Evolutionary conservation across 1,140 invertebrate genomes (phyloP).

Genomic region (Uloborus diversus): DNA sequence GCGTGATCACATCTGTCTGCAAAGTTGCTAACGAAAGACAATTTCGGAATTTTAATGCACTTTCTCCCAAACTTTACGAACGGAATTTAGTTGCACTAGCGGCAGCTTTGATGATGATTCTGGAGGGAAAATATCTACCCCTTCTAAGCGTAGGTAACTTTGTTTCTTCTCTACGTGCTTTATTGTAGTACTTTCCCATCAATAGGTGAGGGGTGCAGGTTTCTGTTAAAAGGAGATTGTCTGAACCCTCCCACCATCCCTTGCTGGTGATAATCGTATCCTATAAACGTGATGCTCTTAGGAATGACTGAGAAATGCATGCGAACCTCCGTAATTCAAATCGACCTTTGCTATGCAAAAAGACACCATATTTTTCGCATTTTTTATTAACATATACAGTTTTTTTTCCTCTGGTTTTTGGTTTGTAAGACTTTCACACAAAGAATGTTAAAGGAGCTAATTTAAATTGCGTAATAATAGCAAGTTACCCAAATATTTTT

Average conservation of each 20-base stretch:
- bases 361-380: too few relatives aligned
- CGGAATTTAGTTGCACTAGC: slow-evolving; percentile 16
- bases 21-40: slow-evolving; percentile 38
- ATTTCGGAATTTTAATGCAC: slow-evolving; percentile 41
- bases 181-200: slow-evolving; percentile 24
- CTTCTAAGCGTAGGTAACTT: slow-evolving; percentile 29
- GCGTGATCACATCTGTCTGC: neutral
- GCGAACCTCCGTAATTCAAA: slow-evolving; percentile 5
- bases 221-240: slow-evolving; percentile 12
- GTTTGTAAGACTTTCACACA: too few relatives aligned
- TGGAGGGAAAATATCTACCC: slow-evolving; percentile 27
- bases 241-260: neutral
- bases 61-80: slow-evolving; percentile 1
- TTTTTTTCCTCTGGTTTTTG: too few relatives aligned
- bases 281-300: slow-evolving; percentile 41
- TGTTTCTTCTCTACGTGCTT: slow-evolving; percentile 36
- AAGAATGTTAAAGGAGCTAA: too few relatives aligned
- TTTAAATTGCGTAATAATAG: too few relatives aligned
- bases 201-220: slow-evolving; percentile 1
- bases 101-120: slow-evolving; percentile 40
- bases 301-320: slow-evolving; percentile 17
- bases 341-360: slow-evolving; percentile 25
- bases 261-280: slow-evolving; percentile 29
- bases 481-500: too few relatives aligned
- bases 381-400: too few relatives aligned